A percentile compares a stretch with the other conserved stretches of the same genome.
Conservation (phyloP, 2,797 vertebrate species). For the Pempheris klunzingeri region DNA sequence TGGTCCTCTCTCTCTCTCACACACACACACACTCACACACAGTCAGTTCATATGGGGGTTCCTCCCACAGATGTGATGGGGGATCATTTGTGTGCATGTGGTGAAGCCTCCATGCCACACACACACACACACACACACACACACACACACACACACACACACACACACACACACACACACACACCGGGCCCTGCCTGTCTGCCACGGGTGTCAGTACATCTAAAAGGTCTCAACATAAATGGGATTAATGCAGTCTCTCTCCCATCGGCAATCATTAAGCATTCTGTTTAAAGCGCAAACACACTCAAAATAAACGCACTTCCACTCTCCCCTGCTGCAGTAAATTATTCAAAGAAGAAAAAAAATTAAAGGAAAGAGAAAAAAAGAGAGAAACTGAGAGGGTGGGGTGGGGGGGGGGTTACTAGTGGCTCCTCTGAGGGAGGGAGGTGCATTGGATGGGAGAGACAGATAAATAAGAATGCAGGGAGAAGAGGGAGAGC, state of each 20-base stretch:
- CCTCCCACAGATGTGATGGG: constrained; percentile 73
- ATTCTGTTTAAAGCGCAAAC: constrained; percentile 88
- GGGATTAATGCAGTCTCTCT: constrained; percentile 87
- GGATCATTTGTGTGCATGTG: constrained; percentile 75
- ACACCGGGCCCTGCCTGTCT: constrained; percentile 72
- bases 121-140: constrained; percentile 32
- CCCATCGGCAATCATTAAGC: constrained; percentile 88
- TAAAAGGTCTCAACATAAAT: constrained; percentile 88
- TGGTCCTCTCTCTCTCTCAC: constrained; percentile 55
- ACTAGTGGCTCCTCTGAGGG: constrained; percentile 52
- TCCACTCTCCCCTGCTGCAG: constrained; percentile 81
- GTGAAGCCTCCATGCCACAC: constrained; percentile 42
- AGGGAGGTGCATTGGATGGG: constrained; percentile 56
- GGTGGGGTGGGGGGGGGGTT: constrained; percentile 22
- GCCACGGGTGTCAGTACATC: constrained; percentile 86
- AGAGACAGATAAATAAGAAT: constrained; percentile 77
- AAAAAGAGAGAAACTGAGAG: constrained; percentile 64
- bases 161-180: constrained; percentile 44
- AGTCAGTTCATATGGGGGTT: constrained; percentile 67
- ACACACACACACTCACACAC: constrained; percentile 36
- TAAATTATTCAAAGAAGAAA: constrained; percentile 88
- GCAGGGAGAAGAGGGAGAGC: constrained; percentile 52
- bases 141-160: constrained; percentile 44
- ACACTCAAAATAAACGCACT: constrained; percentile 87
- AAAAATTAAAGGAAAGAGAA: constrained; percentile 75